Evolutionary conservation across 1,140 invertebrate species (phyloP).

Genomic region (Ceratoteleas bidentatus): DNA sequence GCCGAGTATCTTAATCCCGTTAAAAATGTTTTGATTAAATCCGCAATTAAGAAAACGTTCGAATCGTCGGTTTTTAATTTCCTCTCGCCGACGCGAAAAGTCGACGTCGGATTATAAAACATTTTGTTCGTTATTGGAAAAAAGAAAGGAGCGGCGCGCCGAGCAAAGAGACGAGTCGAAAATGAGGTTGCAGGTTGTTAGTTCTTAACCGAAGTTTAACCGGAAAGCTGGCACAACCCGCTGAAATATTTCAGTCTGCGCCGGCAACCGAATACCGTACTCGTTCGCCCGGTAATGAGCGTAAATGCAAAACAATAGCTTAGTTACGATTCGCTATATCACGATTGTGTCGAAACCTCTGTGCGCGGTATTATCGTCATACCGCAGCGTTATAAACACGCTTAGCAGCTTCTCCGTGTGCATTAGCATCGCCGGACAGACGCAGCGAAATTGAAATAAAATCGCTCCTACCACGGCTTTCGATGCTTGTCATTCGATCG

Average conservation of each 20-base stretch:
- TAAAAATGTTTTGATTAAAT: not conserved
- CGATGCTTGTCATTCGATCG: not conserved
- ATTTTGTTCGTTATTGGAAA: no score
- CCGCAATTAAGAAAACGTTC: not conserved
- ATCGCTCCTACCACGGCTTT: not conserved
- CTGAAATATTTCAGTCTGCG: constrained; percentile 25
- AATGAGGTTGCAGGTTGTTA: constrained; percentile 11
- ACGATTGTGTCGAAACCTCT: constrained; percentile 41
- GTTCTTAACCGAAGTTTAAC: constrained; percentile 29
- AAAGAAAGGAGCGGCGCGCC: no score
- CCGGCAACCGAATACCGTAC: constrained; percentile 30
- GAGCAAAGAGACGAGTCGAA: not conserved
- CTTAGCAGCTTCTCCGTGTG: constrained; percentile 18
- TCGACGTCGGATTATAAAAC: no score
- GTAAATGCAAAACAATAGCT: constrained; percentile 53
- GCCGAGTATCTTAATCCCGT: not conserved
- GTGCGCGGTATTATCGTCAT: constrained; percentile 19
- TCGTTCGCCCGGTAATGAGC: constrained; percentile 42
- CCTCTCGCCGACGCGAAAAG: no score
- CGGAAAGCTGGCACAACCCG: constrained; percentile 14
- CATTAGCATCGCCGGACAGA: constrained; percentile 7
- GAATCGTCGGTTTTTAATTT: not conserved
- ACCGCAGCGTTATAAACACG: constrained; percentile 39
- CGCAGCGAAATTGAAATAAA: not conserved
- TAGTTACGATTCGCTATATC: constrained; percentile 49